Percentiles rank a stretch among this genome's conserved stretches.
Conservation (phyloP, 2,113 vertebrate species). For the Gavia stellata region DNA sequence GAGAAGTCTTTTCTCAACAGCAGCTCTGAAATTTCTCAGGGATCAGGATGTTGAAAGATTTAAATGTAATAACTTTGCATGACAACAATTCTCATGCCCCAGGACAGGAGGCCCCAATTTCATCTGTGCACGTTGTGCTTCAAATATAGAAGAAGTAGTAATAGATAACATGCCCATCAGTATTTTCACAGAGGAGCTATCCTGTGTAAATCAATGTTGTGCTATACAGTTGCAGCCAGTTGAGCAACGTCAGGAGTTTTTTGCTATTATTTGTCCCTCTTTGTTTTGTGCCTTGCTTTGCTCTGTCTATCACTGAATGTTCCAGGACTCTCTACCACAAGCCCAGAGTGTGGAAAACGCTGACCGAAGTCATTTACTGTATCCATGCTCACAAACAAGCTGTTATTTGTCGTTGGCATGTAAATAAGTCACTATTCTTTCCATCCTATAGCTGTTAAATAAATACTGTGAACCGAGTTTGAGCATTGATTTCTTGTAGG, state of each 20-base stretch:
- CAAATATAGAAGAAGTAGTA: not conserved
- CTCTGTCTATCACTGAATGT: not conserved
- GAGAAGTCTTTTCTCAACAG: not conserved
- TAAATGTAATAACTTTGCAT: not conserved
- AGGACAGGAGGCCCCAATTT: not conserved
- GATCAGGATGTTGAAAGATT: not conserved
- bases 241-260: not conserved
- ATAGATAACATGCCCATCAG: not conserved
- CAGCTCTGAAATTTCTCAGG: not conserved
- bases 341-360: not conserved
- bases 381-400: not conserved
- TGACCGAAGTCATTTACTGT: not conserved
- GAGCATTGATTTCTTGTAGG: not conserved
- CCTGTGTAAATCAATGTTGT: not conserved
- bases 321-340: not conserved
- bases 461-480: not conserved
- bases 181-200: not conserved
- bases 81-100: not conserved
- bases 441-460: not conserved
- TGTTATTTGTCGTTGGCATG: not conserved
- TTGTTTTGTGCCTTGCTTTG: conserved; percentile 23
- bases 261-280: not conserved
- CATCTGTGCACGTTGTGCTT: not conserved
- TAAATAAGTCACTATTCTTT: not conserved
- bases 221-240: not conserved